Evolutionary conservation across 2,113 vertebrate genomes (phyloP), one percentile per base, ranked within the genome.

Genomic region (Vulpes ferrilata): DNA sequence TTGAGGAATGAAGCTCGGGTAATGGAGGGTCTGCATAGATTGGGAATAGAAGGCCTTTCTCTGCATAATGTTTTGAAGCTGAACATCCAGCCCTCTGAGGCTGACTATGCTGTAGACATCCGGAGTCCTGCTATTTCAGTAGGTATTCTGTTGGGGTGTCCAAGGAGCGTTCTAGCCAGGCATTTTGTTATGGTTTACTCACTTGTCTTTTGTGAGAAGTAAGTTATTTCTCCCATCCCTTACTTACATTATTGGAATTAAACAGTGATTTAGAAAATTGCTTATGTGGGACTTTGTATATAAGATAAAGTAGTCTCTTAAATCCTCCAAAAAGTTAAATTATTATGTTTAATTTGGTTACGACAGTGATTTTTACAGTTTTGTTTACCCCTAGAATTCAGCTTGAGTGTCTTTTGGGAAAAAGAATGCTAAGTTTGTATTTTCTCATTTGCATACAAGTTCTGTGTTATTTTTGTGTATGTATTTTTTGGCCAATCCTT

Each of bases 21-120:
- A 43, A 99, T 99, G 99, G 99, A 99, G 94, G 99, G 99, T 2
- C 98, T 99, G 62, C 99, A 99, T 69, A 99, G 99, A 43, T 97
- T 99, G 71, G 99, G 98, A 7, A 99, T 99, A 65, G 99, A 99
- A 95, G 99, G 99, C 0, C 96, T 98, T 15, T 99, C 99, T 95
- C 98, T 99, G 83, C 99, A 99, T 97, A 99, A 99, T 57, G 99
- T 99, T 93, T 98, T 99, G 87, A 99, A 99, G 95, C 86, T 99
- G 95, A 99, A 99, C 92, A 99, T 99, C 59, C 99, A 99, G 98
- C 99, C 99, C 0, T 99, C 99, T 1, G 99, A 99, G 93, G 99
- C 99, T 0, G 99, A 99, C 98, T 99, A 99, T 15, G 99, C 99
- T 0, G 99, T 99, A 10, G 99, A 99, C 98, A 99, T 99, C 98